Base-by-base conservation (phyloP, 2,113 vertebrate genomes). In the Agapornis roseicollis region DNA sequence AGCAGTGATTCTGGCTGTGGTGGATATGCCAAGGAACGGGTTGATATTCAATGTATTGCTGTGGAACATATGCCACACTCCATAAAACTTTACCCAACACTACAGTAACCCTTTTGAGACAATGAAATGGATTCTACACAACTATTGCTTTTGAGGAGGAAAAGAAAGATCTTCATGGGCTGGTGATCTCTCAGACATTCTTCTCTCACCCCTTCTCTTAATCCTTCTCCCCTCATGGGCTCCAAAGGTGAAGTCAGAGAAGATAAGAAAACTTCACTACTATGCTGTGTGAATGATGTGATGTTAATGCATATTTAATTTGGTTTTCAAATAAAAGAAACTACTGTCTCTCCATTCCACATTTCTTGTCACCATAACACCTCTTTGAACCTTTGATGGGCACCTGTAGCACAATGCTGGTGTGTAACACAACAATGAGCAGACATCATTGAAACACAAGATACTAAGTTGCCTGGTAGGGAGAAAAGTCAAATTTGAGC, bases 1-100 rank as follows among this genome's bases (percentile, higher is more conserved):
- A 27, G 11, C 22, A 41, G 18, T 55, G 44, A 56, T 61, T 87
- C 33, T 72, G 42, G 28, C 16, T 69, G 24, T 19, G 35, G 14
- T 64, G n/a, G 8, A 5, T 35, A 8, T 0, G 0, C 10, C 20
- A 52, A 28, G 10, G 87, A 66, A 46, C 44, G 18, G 44, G 23
- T 7, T 41, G 33, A 5, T 33, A 28, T 42, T 49, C 23, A 23
- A 1, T 82, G 7, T 47, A 9, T 37, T 53, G 6, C 11, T 23
- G 18, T 16, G 31, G 27, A 65, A 44, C 14, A 37, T 4, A 19
- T 2, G 17, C 16, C 53, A 44, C 31, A 17, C 9, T 70, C 12
- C 7, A 63, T 60, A 41, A 86, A 83, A 63, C 9, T 11, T 78
- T 24, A 41, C 20, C 33, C 17, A 53, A 1, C 29, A 3, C n/a